A percentile compares a stretch with the other conserved stretches of the same genome.
Evolutionary conservation across 2,888 invertebrate genomes (phyloP).

Genomic region (Scaptomyza parva): DNA sequence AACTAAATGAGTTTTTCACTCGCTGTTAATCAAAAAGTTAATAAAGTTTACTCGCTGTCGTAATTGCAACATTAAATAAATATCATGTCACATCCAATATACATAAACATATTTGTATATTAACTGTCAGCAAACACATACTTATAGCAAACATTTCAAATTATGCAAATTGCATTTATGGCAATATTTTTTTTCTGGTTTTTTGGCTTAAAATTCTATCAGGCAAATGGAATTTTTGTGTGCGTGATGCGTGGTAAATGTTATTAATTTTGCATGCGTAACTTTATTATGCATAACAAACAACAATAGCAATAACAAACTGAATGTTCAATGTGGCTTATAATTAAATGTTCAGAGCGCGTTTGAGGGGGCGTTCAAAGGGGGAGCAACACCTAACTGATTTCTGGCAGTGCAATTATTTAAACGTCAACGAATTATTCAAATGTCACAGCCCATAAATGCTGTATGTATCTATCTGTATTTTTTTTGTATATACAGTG

Average conservation of each 20-base stretch:
- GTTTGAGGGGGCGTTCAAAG: neutral
- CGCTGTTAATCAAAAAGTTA: slow-evolving; percentile 19
- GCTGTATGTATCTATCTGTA: slow-evolving; percentile 19
- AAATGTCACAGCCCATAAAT: slow-evolving; percentile 49
- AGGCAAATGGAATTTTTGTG: slow-evolving; percentile 69
- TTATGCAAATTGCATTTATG: slow-evolving; percentile 73
- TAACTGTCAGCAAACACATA: slow-evolving; percentile 15
- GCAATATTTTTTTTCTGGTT: slow-evolving; percentile 30
- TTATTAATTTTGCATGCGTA: slow-evolving; percentile 78
- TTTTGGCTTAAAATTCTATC: slow-evolving; percentile 62
- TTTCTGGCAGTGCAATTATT: slow-evolving; percentile 73
- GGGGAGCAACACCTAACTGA: slow-evolving; percentile 62
- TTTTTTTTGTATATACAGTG: slow-evolving; percentile 16
- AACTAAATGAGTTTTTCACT: slow-evolving; percentile 8
- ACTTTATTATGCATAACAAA: slow-evolving; percentile 74
- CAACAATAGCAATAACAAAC: slow-evolving; percentile 37
- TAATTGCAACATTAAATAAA: slow-evolving; percentile 55
- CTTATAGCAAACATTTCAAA: slow-evolving; percentile 32
- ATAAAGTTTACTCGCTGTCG: slow-evolving; percentile 33
- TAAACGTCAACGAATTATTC: slow-evolving; percentile 58
- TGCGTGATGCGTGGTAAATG: slow-evolving; percentile 68
- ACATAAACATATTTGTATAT: neutral
- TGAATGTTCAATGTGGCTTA: slow-evolving; percentile 74
- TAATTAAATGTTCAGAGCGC: slow-evolving; percentile 71
- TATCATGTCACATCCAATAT: slow-evolving; percentile 37